Conservation (phyloP, 2,113 vertebrate genomes). For the Corapipo altera region DNA sequence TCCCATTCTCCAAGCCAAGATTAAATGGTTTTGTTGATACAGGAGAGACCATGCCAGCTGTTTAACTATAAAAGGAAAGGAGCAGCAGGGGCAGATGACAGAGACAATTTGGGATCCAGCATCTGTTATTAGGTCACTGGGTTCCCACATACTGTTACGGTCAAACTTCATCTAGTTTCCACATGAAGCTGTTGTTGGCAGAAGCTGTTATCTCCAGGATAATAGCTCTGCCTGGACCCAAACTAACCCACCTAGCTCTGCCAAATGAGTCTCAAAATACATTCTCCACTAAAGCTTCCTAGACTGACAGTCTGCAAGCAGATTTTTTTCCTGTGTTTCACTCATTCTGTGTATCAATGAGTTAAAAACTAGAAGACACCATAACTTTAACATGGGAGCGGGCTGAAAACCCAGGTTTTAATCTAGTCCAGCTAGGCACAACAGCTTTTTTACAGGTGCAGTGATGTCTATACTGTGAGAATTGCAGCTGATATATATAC, state of each 20-base stretch:
- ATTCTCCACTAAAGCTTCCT: not conserved
- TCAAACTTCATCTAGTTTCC: not conserved
- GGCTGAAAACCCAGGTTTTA: not conserved
- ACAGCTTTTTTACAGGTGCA: not conserved
- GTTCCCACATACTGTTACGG: not conserved
- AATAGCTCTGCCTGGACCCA: not conserved
- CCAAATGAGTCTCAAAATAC: not conserved
- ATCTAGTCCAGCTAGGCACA: not conserved
- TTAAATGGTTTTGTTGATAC: not conserved
- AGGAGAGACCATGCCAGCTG: not conserved
- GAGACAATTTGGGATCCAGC: not conserved
- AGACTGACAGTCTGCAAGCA: not conserved
- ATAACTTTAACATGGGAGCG: not conserved
- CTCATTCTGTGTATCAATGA: not conserved
- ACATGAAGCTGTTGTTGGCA: not conserved
- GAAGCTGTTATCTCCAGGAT: not conserved
- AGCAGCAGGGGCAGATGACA: not conserved
- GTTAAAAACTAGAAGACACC: not conserved
- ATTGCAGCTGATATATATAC: not conserved
- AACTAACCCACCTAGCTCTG: not conserved
- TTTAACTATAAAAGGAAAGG: not conserved
- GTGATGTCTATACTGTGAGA: not conserved
- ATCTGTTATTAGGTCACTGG: not conserved
- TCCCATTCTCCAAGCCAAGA: not conserved
- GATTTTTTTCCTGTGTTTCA: not conserved